A percentile compares a stretch with the other conserved stretches of the same genome.
These are phyloP conservation scores for Cylas formicarius DNA, from an alignment of 1,140 invertebrate species.

Conservation along the genomic window DNA sequence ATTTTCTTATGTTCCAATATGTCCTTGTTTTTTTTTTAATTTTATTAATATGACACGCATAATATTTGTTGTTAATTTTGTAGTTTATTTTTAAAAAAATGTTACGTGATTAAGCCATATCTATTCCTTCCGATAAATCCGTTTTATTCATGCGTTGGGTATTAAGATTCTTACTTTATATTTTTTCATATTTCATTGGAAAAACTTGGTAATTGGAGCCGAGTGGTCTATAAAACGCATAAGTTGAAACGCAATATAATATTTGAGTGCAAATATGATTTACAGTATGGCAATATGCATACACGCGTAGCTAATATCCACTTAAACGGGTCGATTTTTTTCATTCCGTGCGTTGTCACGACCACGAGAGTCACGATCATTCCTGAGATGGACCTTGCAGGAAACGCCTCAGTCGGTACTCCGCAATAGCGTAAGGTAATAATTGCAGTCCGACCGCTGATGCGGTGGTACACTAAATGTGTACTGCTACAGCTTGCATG, in stretches of 20 bases:
- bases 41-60: too few species aligned
- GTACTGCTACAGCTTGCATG: constrained; percentile 3
- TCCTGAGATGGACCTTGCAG: constrained; percentile 30
- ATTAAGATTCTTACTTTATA: too few species aligned
- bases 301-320: constrained; percentile 34
- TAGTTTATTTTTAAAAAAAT: too few species aligned
- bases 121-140: too few species aligned
- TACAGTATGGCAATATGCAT: constrained; percentile 29
- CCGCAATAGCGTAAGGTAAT: constrained; percentile 32
- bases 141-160: too few species aligned
- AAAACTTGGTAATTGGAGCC: background rate
- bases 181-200: background rate
- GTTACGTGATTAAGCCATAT: too few species aligned
- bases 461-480: constrained; percentile 1
- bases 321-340: constrained; percentile 34
- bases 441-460: background rate
- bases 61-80: too few species aligned
- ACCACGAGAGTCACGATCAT: constrained; percentile 36
- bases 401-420: constrained; percentile 29
- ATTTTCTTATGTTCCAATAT: too few species aligned
- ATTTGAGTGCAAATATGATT: constrained; percentile 10
- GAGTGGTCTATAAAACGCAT: background rate
- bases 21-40: too few species aligned
- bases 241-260: constrained; percentile 6
- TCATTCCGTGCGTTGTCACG: constrained; percentile 31